These are phyloP conservation scores for Otus sunia DNA, from an alignment of 2,113 vertebrate species.

Conservation along the genomic window DNA sequence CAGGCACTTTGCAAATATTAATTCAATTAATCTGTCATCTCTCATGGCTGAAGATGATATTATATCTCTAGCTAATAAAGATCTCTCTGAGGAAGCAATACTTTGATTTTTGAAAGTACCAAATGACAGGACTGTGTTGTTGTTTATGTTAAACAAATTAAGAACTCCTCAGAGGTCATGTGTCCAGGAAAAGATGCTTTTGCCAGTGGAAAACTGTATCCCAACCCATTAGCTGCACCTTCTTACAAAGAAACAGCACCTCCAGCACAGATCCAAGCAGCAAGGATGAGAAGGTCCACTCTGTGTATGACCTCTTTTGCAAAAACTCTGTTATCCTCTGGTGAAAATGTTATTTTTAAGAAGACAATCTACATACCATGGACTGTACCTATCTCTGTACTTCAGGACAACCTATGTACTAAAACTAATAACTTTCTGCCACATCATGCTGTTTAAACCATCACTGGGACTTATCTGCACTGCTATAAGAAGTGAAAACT, in stretches of 20 bases:
- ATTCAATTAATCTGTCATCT: background rate
- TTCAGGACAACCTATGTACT: background rate
- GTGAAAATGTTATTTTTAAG: background rate
- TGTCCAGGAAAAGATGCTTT: background rate
- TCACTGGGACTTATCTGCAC: background rate
- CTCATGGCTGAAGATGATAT: background rate
- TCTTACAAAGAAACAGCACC: background rate
- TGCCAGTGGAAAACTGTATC: background rate
- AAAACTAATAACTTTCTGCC: background rate
- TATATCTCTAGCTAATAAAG: background rate
- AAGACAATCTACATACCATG: background rate
- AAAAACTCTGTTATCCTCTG: background rate
- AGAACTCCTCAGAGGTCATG: background rate
- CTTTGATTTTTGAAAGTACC: background rate
- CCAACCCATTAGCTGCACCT: fast-evolving
- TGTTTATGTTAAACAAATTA: background rate
- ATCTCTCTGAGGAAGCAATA: background rate
- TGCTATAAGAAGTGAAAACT: background rate
- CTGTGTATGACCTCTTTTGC: background rate
- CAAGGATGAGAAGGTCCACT: background rate
- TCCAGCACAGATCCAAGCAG: background rate
- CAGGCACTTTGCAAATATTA: background rate
- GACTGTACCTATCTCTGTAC: background rate
- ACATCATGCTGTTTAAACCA: background rate
- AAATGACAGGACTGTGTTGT: background rate